phyloP scores from a whole-genome alignment of 2,888 invertebrate genomes.

The Bruchidius siliquastri region DNA sequence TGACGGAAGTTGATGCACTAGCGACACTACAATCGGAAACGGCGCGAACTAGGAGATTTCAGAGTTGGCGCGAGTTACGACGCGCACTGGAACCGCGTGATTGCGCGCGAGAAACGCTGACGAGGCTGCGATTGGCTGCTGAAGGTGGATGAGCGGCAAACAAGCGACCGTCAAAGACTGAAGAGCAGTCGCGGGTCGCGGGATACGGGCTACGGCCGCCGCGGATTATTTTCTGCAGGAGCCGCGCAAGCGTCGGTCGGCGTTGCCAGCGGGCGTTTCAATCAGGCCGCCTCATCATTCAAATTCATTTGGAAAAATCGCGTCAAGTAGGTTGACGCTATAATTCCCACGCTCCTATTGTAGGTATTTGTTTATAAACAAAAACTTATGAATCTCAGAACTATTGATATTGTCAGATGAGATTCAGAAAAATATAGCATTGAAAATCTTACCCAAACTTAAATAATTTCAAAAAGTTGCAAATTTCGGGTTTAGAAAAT shows the following conservation, averaged over 20 bases:
- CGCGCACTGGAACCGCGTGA: background rate
- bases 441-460: no score
- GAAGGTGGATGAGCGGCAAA: background rate
- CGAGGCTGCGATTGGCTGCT: constrained; percentile 12
- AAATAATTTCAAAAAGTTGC: no score
- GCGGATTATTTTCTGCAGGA: background rate
- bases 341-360: no score
- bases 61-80: constrained; percentile 10
- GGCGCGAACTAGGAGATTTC: constrained; percentile 14
- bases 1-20: background rate
- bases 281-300: background rate
- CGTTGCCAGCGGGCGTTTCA: background rate
- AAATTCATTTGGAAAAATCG: background rate
- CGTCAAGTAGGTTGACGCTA: background rate
- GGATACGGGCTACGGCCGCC: background rate
- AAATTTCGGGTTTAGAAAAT: no score
- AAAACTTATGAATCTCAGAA: no score
- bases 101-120: background rate
- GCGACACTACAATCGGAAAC: constrained; percentile 8
- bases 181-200: background rate
- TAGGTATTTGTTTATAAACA: no score
- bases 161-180: background rate
- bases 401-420: no score
- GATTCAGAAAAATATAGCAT: no score
- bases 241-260: background rate